Conservation (phyloP, 2,888 invertebrate species). For the Rhamnusium bicolor region DNA sequence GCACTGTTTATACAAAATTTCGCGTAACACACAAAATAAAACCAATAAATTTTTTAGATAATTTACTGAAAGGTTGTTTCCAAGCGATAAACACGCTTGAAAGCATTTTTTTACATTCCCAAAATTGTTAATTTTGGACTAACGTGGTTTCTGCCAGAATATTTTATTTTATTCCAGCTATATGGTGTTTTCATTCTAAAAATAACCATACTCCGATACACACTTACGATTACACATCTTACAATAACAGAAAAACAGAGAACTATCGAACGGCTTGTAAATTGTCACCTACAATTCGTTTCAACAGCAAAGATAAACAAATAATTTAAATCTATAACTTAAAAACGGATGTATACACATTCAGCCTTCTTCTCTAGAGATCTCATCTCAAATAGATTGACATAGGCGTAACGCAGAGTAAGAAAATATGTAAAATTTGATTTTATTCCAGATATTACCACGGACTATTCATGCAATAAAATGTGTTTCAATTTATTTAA, state of each 20-base stretch:
- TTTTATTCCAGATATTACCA: too few relatives aligned
- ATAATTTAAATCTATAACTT: conserved; percentile 6
- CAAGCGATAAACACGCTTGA: neutral
- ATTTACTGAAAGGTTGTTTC: neutral
- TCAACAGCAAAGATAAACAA: conserved; percentile 10
- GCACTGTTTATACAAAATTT: neutral
- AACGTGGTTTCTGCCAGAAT: neutral
- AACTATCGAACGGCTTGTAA: conserved; percentile 2
- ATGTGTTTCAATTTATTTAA: too few relatives aligned
- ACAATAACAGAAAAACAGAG: conserved; percentile 10
- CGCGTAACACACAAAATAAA: neutral
- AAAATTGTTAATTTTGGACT: conserved; percentile 7
- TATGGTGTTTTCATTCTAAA: conserved; percentile 1
- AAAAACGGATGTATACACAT: conserved; percentile 24
- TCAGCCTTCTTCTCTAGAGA: neutral
- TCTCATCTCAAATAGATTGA: neutral
- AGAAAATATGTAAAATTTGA: too few relatives aligned
- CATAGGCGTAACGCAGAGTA: neutral
- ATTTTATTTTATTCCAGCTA: neutral
- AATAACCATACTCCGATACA: neutral
- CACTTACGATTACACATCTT: neutral
- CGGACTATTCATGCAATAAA: too few relatives aligned
- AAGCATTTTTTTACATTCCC: conserved; percentile 15
- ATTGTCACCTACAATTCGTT: conserved; percentile 18
- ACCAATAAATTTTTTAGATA: conserved; percentile 1